Evolutionary conservation across 2,113 vertebrate species (phyloP).

Genomic region (Passerina amoena): DNA sequence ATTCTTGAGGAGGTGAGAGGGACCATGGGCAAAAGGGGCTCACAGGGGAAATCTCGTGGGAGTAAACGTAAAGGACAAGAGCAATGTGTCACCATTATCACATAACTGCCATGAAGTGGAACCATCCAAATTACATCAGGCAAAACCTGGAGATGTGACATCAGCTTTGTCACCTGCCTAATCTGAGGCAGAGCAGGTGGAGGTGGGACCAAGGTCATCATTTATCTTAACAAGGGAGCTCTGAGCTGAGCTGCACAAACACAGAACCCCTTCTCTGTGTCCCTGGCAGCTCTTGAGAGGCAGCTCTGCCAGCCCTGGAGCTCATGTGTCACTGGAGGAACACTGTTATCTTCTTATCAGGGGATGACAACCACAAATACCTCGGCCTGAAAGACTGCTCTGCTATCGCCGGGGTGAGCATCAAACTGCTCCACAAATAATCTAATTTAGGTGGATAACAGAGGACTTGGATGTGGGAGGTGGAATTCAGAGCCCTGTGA

Average conservation of each 20-base stretch:
- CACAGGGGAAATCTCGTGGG: background rate
- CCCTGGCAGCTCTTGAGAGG: background rate
- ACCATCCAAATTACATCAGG: background rate
- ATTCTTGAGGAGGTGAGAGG: background rate
- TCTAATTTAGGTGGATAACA: constrained; percentile 23
- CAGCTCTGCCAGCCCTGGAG: background rate
- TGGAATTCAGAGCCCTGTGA: background rate
- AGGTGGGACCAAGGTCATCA: constrained; percentile 29
- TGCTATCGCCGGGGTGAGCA: background rate
- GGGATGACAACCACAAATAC: constrained; percentile 38
- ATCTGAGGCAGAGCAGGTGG: background rate
- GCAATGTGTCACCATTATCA: background rate
- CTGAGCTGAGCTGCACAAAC: background rate
- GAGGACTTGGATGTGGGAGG: background rate
- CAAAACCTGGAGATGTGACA: background rate
- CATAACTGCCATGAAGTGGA: background rate
- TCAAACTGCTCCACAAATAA: background rate
- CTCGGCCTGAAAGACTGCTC: background rate
- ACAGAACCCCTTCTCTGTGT: background rate
- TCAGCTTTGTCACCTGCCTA: background rate
- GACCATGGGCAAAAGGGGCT: background rate
- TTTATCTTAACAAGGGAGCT: background rate
- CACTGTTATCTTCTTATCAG: constrained; percentile 49
- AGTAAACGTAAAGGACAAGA: background rate
- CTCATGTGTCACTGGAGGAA: background rate